These are phyloP conservation scores for Gobio gobio DNA, from an alignment of 2,113 vertebrate species.

Conservation along the genomic window DNA sequence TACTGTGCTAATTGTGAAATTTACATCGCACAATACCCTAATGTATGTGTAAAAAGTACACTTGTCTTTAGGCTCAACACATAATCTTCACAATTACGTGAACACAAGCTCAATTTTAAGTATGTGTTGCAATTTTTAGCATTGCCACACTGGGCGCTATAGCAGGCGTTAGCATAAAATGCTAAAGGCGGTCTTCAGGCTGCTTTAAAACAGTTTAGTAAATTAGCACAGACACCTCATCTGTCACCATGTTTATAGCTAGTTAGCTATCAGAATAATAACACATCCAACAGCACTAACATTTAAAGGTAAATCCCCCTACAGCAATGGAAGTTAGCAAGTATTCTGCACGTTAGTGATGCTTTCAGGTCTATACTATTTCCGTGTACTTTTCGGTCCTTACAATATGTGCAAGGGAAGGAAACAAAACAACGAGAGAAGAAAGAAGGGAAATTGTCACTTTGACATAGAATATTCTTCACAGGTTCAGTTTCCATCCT, in stretches of 20 bases:
- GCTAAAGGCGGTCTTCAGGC: background rate
- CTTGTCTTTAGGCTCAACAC: no score
- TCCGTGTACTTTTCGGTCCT: background rate
- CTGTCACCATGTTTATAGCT: background rate
- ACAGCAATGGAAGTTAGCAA: background rate
- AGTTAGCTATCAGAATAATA: background rate
- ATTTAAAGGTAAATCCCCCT: background rate
- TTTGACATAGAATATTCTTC: background rate
- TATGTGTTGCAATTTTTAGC: no score
- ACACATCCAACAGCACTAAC: background rate
- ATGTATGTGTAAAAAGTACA: no score
- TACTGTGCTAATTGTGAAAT: no score
- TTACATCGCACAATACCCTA: no score
- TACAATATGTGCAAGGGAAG: background rate
- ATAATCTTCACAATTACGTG: no score
- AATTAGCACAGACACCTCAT: background rate
- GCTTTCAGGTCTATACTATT: background rate
- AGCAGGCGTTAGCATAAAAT: background rate
- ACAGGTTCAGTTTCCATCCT: slow-evolving; percentile 2
- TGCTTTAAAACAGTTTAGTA: background rate
- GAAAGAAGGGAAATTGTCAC: background rate
- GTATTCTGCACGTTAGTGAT: background rate
- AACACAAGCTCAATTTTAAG: no score
- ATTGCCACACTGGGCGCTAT: no score
- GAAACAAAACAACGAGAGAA: slow-evolving; percentile 14